Conservation (phyloP, 2,797 vertebrate species). For the Balearica regulorum region DNA sequence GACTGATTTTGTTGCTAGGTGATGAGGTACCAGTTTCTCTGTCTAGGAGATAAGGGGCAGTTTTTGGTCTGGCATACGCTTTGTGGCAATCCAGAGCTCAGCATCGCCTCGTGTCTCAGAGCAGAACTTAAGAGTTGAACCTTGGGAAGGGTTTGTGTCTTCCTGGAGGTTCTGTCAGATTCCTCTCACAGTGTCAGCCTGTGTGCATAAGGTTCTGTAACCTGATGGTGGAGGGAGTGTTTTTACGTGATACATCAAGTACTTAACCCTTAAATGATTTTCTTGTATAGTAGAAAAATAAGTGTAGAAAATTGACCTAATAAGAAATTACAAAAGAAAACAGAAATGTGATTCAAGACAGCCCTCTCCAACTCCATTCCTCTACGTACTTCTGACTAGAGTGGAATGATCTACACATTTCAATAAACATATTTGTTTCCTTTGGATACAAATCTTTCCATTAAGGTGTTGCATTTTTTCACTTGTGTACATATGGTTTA, state of each 20-base stretch:
- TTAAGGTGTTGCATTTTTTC: neutral
- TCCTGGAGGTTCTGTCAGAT: neutral
- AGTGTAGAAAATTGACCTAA: neutral
- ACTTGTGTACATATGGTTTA: neutral
- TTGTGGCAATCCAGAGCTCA: neutral
- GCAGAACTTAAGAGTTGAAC: neutral
- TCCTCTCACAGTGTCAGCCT: neutral
- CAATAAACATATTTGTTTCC: neutral
- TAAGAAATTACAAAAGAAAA: neutral
- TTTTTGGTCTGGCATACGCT: rapidly evolving
- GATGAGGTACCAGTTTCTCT: neutral
- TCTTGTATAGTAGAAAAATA: neutral
- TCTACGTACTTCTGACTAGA: neutral
- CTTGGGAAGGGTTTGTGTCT: neutral
- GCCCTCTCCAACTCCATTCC: neutral
- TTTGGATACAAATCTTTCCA: neutral
- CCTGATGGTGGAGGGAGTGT: neutral
- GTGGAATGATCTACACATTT: neutral
- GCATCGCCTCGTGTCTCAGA: neutral
- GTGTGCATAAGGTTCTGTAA: neutral
- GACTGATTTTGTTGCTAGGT: neutral
- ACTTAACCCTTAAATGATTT: neutral
- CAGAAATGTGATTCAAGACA: neutral
- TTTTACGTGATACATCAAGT: neutral
- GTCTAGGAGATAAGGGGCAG: neutral